Base-by-base conservation (phyloP, 2,888 invertebrate genomes). In the Ischnura elegans region DNA sequence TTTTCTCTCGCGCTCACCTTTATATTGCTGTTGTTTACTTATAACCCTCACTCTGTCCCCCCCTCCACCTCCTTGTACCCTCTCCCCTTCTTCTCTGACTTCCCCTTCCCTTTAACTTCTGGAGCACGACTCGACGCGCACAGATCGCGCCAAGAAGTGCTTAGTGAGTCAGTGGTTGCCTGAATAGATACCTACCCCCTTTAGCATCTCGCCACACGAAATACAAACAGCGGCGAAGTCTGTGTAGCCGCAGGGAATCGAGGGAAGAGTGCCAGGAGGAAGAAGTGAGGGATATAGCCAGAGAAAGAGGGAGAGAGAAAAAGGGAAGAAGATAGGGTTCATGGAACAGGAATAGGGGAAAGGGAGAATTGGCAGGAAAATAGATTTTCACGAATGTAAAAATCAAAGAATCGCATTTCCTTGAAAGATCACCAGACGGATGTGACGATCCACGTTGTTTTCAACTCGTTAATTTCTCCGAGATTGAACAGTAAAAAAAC, bases 151-250 rank as follows among this genome's bases (percentile, higher is more conserved):
- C 90, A 90, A 66, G 90, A 90, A 61, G 90, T n/a, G 61, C 90
- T 43, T 29, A 42, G 43, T 90, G 90, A 90, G 90, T 90, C 90
- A 90, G 90, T 61, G 90, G 87, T 87, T 55, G 87, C 87, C 55
- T 46, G 87, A 61, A 90, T 90, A 90, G 61, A 90, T 66, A 66
- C 90, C 61, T 42, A 61, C 87, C 55, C 86, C 86, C 45, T 46
- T 46, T n/a, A 29, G 76, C 76, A 76, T 76, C 76, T 76, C 45
- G 45, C 86, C 86, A 43, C 46, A 86, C 87, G 87, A 87, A 55
- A 87, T 55, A 87, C 66, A 90, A 90, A 90, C 90, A 90, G 43
- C 66, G 61, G 43, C n/a, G n/a, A 25, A 29, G 36, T 25, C 51
- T 51, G 51, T 51, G 51, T 2, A 19, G 47, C 13, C 6, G 29